phyloP scores from a whole-genome alignment of 2,797 vertebrate species.

The Sebastes jordani region DNA sequence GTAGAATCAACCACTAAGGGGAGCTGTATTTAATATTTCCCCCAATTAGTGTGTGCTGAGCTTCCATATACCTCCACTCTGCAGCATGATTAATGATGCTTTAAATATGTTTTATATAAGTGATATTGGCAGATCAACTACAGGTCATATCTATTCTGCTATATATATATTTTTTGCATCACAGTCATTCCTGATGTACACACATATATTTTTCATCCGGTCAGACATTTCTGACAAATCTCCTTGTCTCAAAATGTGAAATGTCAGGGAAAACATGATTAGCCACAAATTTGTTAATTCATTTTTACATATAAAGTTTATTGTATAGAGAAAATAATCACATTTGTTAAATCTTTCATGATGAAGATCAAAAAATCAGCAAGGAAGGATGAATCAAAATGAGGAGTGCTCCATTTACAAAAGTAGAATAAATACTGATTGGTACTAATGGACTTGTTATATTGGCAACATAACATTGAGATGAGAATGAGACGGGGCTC shows the following conservation, averaged over 20 bases:
- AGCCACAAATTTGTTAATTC: background rate
- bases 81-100: background rate
- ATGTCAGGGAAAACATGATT: background rate
- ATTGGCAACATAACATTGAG: background rate
- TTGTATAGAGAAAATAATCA: slow-evolving; percentile 54
- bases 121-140: background rate
- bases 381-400: background rate
- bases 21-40: slow-evolving; percentile 5
- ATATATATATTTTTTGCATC: background rate
- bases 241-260: background rate
- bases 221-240: background rate
- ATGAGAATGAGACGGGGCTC: background rate
- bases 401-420: slow-evolving; percentile 11
- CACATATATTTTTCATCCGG: background rate
- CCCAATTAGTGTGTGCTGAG: background rate
- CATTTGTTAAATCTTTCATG: slow-evolving; percentile 19
- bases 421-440: slow-evolving; percentile 50
- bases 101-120: background rate
- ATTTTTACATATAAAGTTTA: slow-evolving; percentile 51
- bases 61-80: background rate
- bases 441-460: background rate
- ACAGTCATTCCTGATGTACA: background rate
- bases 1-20: slow-evolving; percentile 2
- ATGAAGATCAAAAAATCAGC: slow-evolving; percentile 2
- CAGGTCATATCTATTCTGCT: background rate